A percentile compares a stretch with the other conserved stretches of the same genome.
phyloP scores from a whole-genome alignment of 2,888 invertebrate species.

The Chrysotoxum bicinctum region DNA sequence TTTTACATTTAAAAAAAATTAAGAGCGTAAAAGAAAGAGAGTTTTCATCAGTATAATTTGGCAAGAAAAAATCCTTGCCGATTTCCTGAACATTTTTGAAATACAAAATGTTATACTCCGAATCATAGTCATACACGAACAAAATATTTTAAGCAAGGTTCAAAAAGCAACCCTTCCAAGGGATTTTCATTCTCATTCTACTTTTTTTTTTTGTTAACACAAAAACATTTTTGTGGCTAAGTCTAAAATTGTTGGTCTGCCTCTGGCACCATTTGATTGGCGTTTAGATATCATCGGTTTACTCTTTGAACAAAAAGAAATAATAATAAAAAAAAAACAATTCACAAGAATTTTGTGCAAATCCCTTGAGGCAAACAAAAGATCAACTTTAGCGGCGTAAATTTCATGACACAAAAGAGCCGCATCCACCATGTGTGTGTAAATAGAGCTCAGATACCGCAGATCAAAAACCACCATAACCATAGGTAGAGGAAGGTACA shows the following conservation, averaged over 20 bases:
- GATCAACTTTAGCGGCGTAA: constrained; percentile 33
- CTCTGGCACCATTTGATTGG: constrained; percentile 3
- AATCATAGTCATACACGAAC: too few species aligned
- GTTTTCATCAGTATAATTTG: too few species aligned
- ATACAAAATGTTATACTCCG: too few species aligned
- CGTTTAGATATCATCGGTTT: constrained; percentile 25
- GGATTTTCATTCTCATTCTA: neutral
- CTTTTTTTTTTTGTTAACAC: neutral
- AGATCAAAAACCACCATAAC: neutral
- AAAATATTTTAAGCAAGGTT: too few species aligned
- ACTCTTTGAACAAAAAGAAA: constrained; percentile 28
- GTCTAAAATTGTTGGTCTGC: constrained; percentile 35
- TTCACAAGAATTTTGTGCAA: constrained; percentile 39
- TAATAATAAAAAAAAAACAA: neutral
- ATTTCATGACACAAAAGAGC: constrained; percentile 20
- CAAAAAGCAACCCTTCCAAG: neutral
- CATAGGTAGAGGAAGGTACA: neutral
- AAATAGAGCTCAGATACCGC: constrained; percentile 37
- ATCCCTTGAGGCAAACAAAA: constrained; percentile 45
- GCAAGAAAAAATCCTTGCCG: too few species aligned
- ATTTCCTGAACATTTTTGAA: too few species aligned
- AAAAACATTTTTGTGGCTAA: constrained; percentile 12
- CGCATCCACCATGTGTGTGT: constrained; percentile 27
- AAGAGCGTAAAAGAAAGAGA: too few species aligned
- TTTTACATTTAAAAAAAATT: too few species aligned